Evolutionary conservation across 1,140 invertebrate species (phyloP), one percentile per base, ranked within the genome.

Genomic region (Diorhabda sublineata): DNA sequence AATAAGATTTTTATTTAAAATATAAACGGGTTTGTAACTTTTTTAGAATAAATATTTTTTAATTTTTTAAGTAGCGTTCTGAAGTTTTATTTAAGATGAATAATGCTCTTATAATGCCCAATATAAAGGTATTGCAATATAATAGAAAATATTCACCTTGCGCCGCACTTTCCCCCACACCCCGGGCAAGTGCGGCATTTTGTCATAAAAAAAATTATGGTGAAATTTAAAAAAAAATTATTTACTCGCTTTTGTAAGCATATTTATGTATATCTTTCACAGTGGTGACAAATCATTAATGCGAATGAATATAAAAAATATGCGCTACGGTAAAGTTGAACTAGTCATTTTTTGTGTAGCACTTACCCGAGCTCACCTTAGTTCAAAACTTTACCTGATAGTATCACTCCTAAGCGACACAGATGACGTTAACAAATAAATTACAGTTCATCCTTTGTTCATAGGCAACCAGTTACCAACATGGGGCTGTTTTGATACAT

Each of bases 361-460:
- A 74, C 69, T 73, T 75, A 79, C 78, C 72, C 69, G 11, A 82
- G 41, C 58, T 59, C 68, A 73, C 58, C 58, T 59, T 59, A 59
- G 26, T 26, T 26, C 26, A 26, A 26, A 26, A 26, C 26, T 26
- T 26, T 26, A 26, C 26, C 26, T 26, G 26, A 26, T 26, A 26
- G 26, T 26, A 1, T 26, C 26, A 26, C 26, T 26, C 26, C 26
- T 26, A 26, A 26, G 26, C 26, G 26, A 26, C 26, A 26, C 26
- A 26, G 26, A 26, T 26, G 26, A 26, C 26, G 26, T 26, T 26
- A 26, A 26, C 26, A 26, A 26, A 26, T 26, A 26, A 26, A 26
- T 26, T 26, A 26, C 26, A 26, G 26, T 26, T 26, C 26, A 26
- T 26, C 26, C 26, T 26, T 26, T 26, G 26, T 26, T 26, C 26